Base-by-base conservation (phyloP, 2,888 invertebrate genomes). In the Drepana falcataria region DNA sequence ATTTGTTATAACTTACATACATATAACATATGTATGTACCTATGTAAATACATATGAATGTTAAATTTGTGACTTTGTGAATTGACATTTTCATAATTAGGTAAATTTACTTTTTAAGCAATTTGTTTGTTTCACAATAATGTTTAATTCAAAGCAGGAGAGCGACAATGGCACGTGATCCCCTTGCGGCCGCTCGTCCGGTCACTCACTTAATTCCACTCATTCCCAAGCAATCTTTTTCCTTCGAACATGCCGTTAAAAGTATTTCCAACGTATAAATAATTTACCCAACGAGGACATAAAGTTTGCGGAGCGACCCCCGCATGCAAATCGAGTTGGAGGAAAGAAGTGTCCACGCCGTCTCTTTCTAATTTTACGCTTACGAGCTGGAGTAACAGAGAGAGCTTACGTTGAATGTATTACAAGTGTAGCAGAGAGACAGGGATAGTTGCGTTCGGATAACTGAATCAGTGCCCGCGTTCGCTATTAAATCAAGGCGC, bases 401-500 rank as follows among this genome's bases (percentile, higher is more conserved):
- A 77, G 61, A 65, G 67, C 60, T 58, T 51, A 57, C 52, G 63
- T 55, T 55, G 71, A 63, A 63, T 68, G 61, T 70, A 66, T 71
- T 71, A 71, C 57, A 60, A 66, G 69, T 64, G 53, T 63, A 62
- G 77, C 64, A 58, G 85, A 80, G 81, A 62, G 87, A 88, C 82
- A 73, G 83, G 83, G 87, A 81, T 81, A 84, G 89, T 86, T 86
- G 88, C 87, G 89, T 89, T 89, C 87, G 75, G 82, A 77, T 91
- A 91, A 91, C 86, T 91, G 91, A 91, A 91, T 91, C 91, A 90
- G 90, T 89, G 91, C 90, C 90, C 88, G 87, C 87, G 87, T 71
- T 85, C 78, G 88, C 85, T 91, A 90, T 90, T 90, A 90, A 91
- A 91, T 91, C 90, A 90, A 82, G 83, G 80, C 87, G 90, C 84